Evolutionary conservation across 1,140 invertebrate genomes (phyloP), one percentile per base, ranked within the genome.

Genomic region (Trichogramma pretiosum): DNA sequence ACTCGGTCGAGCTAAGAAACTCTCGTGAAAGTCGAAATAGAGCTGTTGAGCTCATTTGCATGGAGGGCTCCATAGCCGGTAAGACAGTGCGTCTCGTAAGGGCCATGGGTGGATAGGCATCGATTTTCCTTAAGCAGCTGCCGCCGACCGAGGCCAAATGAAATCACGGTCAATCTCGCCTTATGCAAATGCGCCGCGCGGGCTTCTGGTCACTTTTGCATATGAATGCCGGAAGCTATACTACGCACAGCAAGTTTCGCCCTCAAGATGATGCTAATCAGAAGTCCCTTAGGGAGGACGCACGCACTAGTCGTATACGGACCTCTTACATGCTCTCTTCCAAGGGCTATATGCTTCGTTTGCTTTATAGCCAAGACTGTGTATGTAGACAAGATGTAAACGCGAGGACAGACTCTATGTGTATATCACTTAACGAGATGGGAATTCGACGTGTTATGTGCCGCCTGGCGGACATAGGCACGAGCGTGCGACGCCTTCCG

Each of bases 121-220:
- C n/a, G n/a, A n/a, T n/a, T n/a, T n/a, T n/a, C n/a, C n/a, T n/a
- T n/a, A n/a, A n/a, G n/a, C n/a, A n/a, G n/a, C n/a, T n/a, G n/a
- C 50, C 52, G 55, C 50, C 52, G 52, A 36, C 52, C 52, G 38
- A 52, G 41, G 35, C 48, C 55, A 63, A 67, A 67, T 64, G 61
- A 69, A 71, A 70, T 71, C 67, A 69, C 65, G 63, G 65, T 60
- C 67, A 67, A 69, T 70, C 68, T 70, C 62, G 65, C 65, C 62
- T 69, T 72, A 70, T 70, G 69, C 57, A 72, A 67, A 72, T 70
- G 56, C 56, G 56, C 56, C 65, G 53, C 41, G 59, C 56, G 64
- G 59, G 59, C 63, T 65, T 64, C 62, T 62, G 62, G 63, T 62
- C 59, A 63, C 60, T 60, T 72, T 72, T 70, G 66, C 69, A 72